phyloP scores from a whole-genome alignment of 2,113 vertebrate species.

The Campylorhamphus procurvoides region DNA sequence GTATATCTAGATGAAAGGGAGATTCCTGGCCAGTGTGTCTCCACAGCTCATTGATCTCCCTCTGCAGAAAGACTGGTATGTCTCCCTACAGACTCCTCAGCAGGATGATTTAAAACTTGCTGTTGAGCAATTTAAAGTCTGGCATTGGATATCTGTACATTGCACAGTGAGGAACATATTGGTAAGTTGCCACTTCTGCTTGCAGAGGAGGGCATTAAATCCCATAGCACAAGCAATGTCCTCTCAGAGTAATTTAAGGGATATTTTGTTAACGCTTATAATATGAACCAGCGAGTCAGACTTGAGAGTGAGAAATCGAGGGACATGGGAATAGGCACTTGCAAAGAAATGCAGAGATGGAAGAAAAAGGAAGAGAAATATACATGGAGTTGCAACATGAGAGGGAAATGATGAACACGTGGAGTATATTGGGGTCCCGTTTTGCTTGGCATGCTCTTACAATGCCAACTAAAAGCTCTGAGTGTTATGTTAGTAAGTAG shows the following conservation, averaged over 20 bases:
- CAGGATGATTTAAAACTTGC: slow-evolving; percentile 77
- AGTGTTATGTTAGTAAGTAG: not conserved
- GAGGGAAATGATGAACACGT: not conserved
- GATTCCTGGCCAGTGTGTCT: slow-evolving; percentile 72
- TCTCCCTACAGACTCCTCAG: slow-evolving; percentile 70
- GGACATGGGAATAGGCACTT: slow-evolving; percentile 10
- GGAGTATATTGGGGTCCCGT: not conserved
- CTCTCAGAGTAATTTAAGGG: slow-evolving; percentile 49
- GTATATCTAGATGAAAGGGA: slow-evolving; percentile 71
- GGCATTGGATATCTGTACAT: slow-evolving; percentile 48
- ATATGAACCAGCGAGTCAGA: slow-evolving; percentile 59
- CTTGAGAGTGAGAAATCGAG: slow-evolving; percentile 35
- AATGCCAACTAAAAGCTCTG: not conserved
- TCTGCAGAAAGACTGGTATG: slow-evolving; percentile 72
- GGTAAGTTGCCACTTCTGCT: slow-evolving; percentile 49
- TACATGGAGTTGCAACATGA: not conserved
- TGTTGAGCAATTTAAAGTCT: slow-evolving; percentile 69
- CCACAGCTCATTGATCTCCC: slow-evolving; percentile 76
- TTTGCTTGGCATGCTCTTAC: not conserved
- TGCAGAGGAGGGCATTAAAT: slow-evolving; percentile 43
- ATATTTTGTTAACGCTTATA: slow-evolving; percentile 48
- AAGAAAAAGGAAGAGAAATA: not conserved
- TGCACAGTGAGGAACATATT: slow-evolving; percentile 44
- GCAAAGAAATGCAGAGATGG: slow-evolving; percentile 4
- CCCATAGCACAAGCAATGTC: slow-evolving; percentile 21